These are phyloP conservation scores for Platalea minor DNA, from an alignment of 2,797 vertebrate genomes.

Conservation along the genomic window DNA sequence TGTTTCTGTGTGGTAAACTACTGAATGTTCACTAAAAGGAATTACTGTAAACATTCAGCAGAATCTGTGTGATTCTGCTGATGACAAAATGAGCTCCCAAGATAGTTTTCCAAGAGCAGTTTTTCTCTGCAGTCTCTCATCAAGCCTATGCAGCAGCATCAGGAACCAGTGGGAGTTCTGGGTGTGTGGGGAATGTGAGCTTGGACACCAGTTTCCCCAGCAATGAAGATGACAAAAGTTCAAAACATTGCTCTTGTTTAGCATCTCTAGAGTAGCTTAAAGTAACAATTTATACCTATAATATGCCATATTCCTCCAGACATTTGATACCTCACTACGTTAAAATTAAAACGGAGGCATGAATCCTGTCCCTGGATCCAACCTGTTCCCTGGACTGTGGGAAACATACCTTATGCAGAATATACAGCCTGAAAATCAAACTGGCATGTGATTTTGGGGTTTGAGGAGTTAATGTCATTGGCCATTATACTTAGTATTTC, in stretches of 20 bases:
- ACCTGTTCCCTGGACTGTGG: neutral
- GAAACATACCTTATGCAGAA: neutral
- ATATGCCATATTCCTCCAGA: neutral
- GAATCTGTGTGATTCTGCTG: neutral
- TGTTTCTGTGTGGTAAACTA: neutral
- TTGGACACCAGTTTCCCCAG: neutral
- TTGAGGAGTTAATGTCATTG: neutral
- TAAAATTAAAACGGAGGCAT: neutral
- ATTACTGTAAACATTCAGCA: neutral
- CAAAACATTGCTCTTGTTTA: neutral
- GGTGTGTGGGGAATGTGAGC: neutral
- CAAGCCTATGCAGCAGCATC: neutral
- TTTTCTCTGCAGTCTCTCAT: neutral
- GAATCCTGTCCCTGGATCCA: neutral
- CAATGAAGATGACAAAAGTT: neutral
- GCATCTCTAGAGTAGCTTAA: neutral
- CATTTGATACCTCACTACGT: neutral
- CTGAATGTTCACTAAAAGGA: neutral
- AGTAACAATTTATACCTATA: neutral
- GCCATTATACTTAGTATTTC: neutral
- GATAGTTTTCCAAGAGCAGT: neutral
- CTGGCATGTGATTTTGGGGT: neutral
- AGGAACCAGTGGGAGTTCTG: neutral
- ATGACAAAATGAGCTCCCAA: neutral
- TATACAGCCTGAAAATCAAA: neutral